Evolutionary conservation across 2,797 vertebrate genomes (phyloP), one percentile per base, ranked within the genome.

Genomic region (Orestias chungarensis): DNA sequence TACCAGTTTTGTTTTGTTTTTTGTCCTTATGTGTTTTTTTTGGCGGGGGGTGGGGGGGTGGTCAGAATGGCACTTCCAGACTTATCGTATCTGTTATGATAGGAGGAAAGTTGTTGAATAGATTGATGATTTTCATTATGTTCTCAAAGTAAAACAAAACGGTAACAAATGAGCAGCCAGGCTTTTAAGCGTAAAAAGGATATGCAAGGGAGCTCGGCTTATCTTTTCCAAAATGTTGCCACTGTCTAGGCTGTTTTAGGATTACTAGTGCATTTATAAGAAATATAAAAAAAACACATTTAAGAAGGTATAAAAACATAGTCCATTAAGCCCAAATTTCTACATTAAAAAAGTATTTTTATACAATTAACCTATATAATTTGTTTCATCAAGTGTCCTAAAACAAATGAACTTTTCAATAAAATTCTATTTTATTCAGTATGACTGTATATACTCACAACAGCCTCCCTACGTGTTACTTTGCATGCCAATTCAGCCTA

Each of bases 91-190:
- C 78, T 54, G n/a, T 71, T 50, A 66, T 20, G 20, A 85, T 85
- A 77, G 84, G 78, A 5, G 3, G 15, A 54, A 15, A 15, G 54
- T 77, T 84, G 73, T 43, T 42, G 23, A 75, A 66, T 76, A 85
- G 85, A 89, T 81, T 68, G 75, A 88, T 91, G 83, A 80, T 86
- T 88, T 90, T 88, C 87, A 90, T 91, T 90, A 86, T 68, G 71
- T 70, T 80, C 83, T 81, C 82, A 83, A 76, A 76, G 68, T 81
- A 70, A 82, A 82, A 82, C 47, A 68, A 81, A 86, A 87, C 73
- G 66, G 50, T 54, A 14, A 54, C 25, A 54, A 27, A 54, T 54
- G 11, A 27, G 50, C 25, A 27, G 50, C 25, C 25, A 54, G 50
- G 14, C 25, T 52, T 54, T n/a, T 54, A 14, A 1, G 23, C 27